Conservation (phyloP, 1,140 invertebrate species). For the Drosophila sp. region DNA sequence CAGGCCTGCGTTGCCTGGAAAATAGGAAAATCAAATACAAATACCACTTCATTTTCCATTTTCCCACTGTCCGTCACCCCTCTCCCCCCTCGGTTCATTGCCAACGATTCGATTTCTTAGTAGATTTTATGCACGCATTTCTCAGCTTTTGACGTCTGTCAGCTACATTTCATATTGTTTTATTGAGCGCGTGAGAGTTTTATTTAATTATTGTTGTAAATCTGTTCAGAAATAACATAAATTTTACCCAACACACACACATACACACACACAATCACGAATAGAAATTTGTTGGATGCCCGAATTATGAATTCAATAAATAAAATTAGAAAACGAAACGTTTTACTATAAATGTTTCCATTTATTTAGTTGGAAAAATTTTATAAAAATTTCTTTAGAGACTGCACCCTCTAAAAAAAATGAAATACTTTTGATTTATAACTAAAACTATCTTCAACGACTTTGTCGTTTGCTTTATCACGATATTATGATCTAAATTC, state of each 20-base stretch:
- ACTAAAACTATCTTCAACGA: too few species aligned
- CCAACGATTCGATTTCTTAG: conserved; percentile 55
- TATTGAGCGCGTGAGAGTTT: conserved; percentile 63
- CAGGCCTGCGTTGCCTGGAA: conserved; percentile 25
- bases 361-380: not conserved
- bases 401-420: too few species aligned
- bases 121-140: conserved; percentile 75
- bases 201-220: conserved; percentile 66
- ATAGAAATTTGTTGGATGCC: conserved; percentile 38
- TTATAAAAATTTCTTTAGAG: not conserved
- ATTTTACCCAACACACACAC: conserved; percentile 36
- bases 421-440: too few species aligned
- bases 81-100: conserved; percentile 18
- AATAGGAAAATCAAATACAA: conserved; percentile 54
- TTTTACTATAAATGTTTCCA: not conserved
- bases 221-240: conserved; percentile 68
- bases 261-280: conserved; percentile 27
- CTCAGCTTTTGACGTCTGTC: conserved; percentile 70
- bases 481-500: too few species aligned
- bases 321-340: not conserved
- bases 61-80: conserved; percentile 33
- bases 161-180: conserved; percentile 59
- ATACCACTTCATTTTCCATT: conserved; percentile 55
- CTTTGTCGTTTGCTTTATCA: too few species aligned
- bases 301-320: conserved; percentile 61